These are phyloP conservation scores for Hyposmocoma kahamanoa DNA, from an alignment of 1,140 invertebrate genomes.

Conservation along the genomic window DNA sequence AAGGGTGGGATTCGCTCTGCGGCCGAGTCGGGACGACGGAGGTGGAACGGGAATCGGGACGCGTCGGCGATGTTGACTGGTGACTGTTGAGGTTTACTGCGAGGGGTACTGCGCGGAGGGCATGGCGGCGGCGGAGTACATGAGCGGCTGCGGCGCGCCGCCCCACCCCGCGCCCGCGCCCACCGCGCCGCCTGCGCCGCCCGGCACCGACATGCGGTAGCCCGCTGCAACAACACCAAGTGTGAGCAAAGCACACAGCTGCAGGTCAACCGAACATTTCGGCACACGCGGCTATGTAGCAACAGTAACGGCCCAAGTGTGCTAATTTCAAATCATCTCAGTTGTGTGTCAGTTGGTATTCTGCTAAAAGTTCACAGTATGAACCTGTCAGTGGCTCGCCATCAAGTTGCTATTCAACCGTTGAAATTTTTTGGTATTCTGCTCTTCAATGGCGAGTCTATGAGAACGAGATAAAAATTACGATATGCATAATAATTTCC, in stretches of 20 bases:
- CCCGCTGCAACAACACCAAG: conserved; percentile 53
- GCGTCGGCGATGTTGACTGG: conserved; percentile 1
- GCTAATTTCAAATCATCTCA: no score
- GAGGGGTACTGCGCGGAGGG: conserved; percentile 64
- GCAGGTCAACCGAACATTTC: not conserved
- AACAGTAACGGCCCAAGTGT: no score
- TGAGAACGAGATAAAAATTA: no score
- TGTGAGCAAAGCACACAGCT: not conserved
- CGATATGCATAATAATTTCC: no score
- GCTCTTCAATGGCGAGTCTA: no score
- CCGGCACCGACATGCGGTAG: conserved; percentile 64
- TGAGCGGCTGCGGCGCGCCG: conserved; percentile 45
- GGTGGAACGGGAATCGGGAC: not conserved
- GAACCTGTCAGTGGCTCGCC: no score
- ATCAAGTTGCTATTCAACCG: no score
- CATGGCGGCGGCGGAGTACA: conserved; percentile 59
- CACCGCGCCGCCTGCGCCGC: conserved; percentile 29
- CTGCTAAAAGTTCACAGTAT: no score
- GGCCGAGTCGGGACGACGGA: not conserved
- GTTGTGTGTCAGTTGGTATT: no score
- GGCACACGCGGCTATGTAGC: not conserved
- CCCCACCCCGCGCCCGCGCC: conserved; percentile 39
- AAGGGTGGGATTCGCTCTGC: not conserved
- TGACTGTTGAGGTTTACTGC: conserved; percentile 34
- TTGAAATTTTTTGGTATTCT: no score